Conservation (phyloP, 2,797 vertebrate species). For the Phoebastria nigripes region DNA sequence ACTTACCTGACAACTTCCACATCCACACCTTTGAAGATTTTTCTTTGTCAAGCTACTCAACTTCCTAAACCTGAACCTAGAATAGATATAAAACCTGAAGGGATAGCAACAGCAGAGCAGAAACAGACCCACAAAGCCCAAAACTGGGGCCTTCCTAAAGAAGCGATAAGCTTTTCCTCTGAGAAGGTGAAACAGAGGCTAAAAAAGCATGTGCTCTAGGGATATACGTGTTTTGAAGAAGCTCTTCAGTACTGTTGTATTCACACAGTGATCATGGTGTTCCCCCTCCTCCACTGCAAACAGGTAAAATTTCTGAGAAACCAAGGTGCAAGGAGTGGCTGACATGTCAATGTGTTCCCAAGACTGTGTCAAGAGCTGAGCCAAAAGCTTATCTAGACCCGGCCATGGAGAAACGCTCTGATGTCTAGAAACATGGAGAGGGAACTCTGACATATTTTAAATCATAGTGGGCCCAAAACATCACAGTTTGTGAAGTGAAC, state of each 20-base stretch:
- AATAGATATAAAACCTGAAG: not conserved
- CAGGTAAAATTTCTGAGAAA: not conserved
- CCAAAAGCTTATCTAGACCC: not conserved
- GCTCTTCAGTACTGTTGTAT: not conserved
- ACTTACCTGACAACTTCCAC: not conserved
- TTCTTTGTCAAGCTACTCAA: not conserved
- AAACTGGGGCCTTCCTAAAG: not conserved
- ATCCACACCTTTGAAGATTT: not conserved
- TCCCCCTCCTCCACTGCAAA: not conserved
- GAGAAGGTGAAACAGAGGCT: not conserved
- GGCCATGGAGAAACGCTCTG: not conserved
- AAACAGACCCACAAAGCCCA: not conserved
- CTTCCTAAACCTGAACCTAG: not conserved
- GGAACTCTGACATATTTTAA: not conserved
- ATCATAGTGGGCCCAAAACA: not conserved
- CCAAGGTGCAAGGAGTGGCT: rapidly evolving
- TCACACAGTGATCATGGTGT: not conserved
- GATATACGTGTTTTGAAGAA: not conserved
- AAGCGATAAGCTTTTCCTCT: not conserved
- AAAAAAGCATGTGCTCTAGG: not conserved
- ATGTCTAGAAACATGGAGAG: not conserved
- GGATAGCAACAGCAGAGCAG: not conserved
- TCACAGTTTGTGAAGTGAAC: not conserved
- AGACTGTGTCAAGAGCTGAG: not conserved
- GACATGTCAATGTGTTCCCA: not conserved